Evolutionary conservation across 37 sponge, comb jelly and placozoan genomes (phyloP), one percentile per base, ranked within the genome.

Genomic region (Beroe ovata): DNA sequence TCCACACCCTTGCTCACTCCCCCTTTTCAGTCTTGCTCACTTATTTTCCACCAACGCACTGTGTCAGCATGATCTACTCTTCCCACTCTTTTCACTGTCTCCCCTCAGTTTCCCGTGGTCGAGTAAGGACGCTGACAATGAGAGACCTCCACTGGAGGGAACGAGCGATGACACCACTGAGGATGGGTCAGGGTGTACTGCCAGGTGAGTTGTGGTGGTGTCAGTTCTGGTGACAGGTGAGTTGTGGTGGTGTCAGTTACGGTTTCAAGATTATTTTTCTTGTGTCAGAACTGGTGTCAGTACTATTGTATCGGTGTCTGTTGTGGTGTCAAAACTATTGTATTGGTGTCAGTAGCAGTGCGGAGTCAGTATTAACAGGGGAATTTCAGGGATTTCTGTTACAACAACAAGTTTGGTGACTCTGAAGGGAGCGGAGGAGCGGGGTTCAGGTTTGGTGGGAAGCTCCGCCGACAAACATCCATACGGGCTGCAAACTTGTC

Each of bases 41-140:
- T n/a, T n/a, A n/a, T n/a, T n/a, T n/a, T n/a, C n/a, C n/a, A n/a
- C n/a, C n/a, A n/a, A n/a, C n/a, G n/a, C n/a, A n/a, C n/a, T n/a
- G n/a, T n/a, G n/a, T n/a, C n/a, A n/a, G n/a, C n/a, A n/a, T n/a
- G n/a, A n/a, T n/a, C n/a, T n/a, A n/a, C n/a, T n/a, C n/a, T n/a
- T n/a, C n/a, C n/a, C n/a, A n/a, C n/a, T n/a, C n/a, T n/a, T n/a
- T n/a, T n/a, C n/a, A n/a, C n/a, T n/a, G n/a, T n/a, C n/a, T n/a
- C n/a, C n/a, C n/a, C n/a, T n/a, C 54, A 47, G 54, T 47, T 47
- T 47, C 54, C 54, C 54, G 54, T 47, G 54, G 54, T 47, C 54
- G 54, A 47, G 11, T 47, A 47, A 47, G 54, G 54, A 47, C 54
- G 11, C 54, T 16, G 54, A 47, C 54, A 47, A 47, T 11, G 54